Percentiles rank a stretch among this genome's conserved stretches.
Conservation (phyloP, 1,140 invertebrate species). For the Lordiphosa stackelbergi region DNA sequence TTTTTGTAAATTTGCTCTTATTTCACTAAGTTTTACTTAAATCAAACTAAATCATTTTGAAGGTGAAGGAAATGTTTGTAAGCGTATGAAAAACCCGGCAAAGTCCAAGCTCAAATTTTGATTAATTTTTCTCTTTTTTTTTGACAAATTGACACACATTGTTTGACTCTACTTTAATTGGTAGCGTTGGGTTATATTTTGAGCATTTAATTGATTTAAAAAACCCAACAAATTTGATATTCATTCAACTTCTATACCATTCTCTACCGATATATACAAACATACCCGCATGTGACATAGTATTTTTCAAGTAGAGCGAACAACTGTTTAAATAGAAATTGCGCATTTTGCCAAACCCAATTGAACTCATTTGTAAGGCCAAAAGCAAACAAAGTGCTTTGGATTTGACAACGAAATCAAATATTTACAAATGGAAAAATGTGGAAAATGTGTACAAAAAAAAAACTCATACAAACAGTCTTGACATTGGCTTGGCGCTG, state of each 20-base stretch:
- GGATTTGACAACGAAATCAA: conserved; percentile 51
- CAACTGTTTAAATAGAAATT: conserved; percentile 71
- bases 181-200: conserved; percentile 11
- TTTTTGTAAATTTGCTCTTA: too few relatives aligned
- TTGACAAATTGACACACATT: conserved; percentile 32
- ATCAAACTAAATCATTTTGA: too few relatives aligned
- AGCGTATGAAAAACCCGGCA: too few relatives aligned
- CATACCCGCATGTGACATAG: conserved; percentile 37
- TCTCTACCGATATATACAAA: not conserved
- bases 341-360: conserved; percentile 52
- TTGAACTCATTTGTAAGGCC: conserved; percentile 51
- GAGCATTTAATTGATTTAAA: conserved; percentile 45
- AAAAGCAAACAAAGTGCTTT: conserved; percentile 47
- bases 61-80: too few relatives aligned
- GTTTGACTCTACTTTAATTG: conserved; percentile 38
- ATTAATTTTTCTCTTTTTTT: conserved; percentile 30
- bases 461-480: conserved; percentile 1
- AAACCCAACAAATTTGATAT: conserved; percentile 29
- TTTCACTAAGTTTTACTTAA: too few relatives aligned
- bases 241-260: not conserved
- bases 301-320: conserved; percentile 8
- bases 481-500: not conserved
- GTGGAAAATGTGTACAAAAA: not conserved
- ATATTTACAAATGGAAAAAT: conserved; percentile 59
- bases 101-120: conserved; percentile 15